Base-by-base conservation (phyloP, 64 coral and sea anemone genomes). In the Pachyseris speciosa region DNA sequence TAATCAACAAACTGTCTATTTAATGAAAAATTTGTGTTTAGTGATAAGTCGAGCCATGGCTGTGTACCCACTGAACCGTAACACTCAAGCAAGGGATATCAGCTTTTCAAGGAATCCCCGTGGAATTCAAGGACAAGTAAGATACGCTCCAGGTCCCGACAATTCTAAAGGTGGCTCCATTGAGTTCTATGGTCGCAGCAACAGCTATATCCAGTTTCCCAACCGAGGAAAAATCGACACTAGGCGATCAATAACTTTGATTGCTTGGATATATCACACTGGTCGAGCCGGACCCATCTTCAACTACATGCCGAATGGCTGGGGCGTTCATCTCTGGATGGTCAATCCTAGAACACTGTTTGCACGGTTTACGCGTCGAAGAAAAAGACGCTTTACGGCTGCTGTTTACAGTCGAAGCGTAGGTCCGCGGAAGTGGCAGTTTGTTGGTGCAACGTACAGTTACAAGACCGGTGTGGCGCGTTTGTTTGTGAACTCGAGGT, bases 251-350 rank as follows among this genome's bases (percentile, higher is more conserved):
- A 78, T 92, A 36, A 86, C 90, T 17, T 42, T 92, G 20, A 41
- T 86, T 38, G 90, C 83, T 13, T 92, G 83, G 83, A 69, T 92
- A n/a, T 68, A 92, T 44, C 58, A 78, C 60, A 77, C 43, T 78
- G 90, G 81, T 11, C 42, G 36, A 28, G 12, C 58, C n/a, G 90
- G 90, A 15, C 90, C 90, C 11, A 92, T 92, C 40, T 86, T 92
- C 60, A 48, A 78, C 43, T 92, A 92, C 32, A 74, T 77, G 59
- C 58, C 83, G 57, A 74, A 65, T 19, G 51, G 76, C 9, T 77
- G 83, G 83, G 90, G 90, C 9, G 71, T 92, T 48, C 70, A 84
- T 29, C 86, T 92, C n/a, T 86, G 90, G 90, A 86, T 92, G 58
- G 22, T 49, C 7, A 17, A 42, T 5, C 52, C 53, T 9, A 32